Base-by-base conservation (phyloP, 2,113 vertebrate species). In the Podarcis muralis region DNA sequence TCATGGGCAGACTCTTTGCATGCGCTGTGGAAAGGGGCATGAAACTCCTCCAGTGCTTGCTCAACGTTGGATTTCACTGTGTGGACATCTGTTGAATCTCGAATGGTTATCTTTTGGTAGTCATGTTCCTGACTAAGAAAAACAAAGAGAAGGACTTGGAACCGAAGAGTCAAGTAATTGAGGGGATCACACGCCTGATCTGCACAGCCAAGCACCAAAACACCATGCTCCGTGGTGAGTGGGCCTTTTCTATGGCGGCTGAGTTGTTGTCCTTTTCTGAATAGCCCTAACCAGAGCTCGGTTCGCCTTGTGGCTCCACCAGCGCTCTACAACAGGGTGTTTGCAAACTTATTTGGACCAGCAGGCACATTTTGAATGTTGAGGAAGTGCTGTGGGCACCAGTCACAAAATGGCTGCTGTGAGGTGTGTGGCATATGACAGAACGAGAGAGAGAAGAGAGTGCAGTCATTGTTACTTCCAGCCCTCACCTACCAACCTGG, bases 201-300 rank as follows among this genome's bases (percentile, higher is more conserved):
- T 98, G 98, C 92, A 98, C 98, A 5, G 98, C 98, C 94, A 98
- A 98, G 94, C 98, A 98, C 94, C 98, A 98, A 94, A 98, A 98
- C 95, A 98, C 98, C 27, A 98, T 98, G 98, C 92, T 98, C 90
- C 96, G 97, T 97, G 98, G 98, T 98, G 80, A 93, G 96, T 57
- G 7, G 78, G 27, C 20, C 72, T 59, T 77, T 11, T 30, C 59
- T 8, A 7, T 22, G 30, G 35, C 22, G 35, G 68, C 4, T 27
- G 16, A 48, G 2, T 32, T 43, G 20, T 15, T 30, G 35, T 30
- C 23, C 22, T 68, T 82, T 82, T 62, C 81, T 35, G 6, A 66
- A 57, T 13, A 53, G 2, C 59, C 59, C 59, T 20, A 6, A 48
- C 48, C 4, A 57, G 48, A 12, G 22, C 27, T 53, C 18, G 1